These are phyloP conservation scores for Trachythela sp. DNA, from an alignment of 64 coral and sea anemone genomes.

Conservation along the genomic window DNA sequence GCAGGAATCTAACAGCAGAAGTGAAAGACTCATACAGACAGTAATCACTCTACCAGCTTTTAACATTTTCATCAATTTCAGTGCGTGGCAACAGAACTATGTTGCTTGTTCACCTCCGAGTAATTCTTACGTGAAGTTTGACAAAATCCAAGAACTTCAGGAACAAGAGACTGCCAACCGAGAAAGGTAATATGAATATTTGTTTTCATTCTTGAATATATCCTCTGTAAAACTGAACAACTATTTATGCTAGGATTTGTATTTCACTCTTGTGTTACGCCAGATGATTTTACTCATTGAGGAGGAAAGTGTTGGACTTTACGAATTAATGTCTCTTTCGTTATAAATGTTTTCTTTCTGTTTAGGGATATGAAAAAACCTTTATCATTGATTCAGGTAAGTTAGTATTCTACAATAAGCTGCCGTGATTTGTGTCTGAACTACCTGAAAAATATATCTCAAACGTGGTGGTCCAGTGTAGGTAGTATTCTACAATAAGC, in stretches of 20 bases:
- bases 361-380: conserved; percentile 9
- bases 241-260: not conserved
- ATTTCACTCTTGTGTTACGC: not conserved
- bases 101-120: conserved; percentile 3
- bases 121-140: not conserved
- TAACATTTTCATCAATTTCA: not conserved
- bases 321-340: no score
- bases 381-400: conserved; percentile 7
- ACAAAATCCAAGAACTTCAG: not conserved
- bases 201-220: not conserved
- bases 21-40: no score
- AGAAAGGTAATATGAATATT: not conserved
- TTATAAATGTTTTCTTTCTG: not conserved
- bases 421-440: not conserved
- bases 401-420: not conserved
- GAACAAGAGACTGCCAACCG: not conserved
- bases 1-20: no score
- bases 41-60: no score
- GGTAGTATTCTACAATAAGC: no score
- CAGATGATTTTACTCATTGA: no score
- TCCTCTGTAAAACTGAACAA: no score
- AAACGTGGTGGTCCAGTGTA: no score
- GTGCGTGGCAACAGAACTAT: not conserved
- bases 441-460: no score
- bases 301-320: no score